Conservation (phyloP, 1,140 invertebrate species). For the Ceratosolen fusciceps region DNA sequence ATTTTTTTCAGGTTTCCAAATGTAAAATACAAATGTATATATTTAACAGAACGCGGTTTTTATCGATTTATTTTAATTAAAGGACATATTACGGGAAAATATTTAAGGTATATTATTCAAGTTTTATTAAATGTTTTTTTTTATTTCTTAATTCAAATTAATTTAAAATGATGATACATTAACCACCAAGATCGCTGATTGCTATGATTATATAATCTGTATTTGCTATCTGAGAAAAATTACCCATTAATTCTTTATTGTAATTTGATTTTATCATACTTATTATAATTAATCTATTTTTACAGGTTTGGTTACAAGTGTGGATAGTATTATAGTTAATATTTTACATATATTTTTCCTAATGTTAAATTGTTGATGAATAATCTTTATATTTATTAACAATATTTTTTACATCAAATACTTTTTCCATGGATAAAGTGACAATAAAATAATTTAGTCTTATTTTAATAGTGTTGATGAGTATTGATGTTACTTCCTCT, state of each 20-base stretch:
- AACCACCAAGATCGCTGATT: conserved; percentile 50
- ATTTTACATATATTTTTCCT: too few species aligned
- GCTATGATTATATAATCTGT: conserved; percentile 46
- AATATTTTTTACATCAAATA: too few species aligned
- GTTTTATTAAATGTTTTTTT: neutral
- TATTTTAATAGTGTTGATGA: too few species aligned
- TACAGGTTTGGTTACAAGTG: too few species aligned
- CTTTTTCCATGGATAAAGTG: too few species aligned
- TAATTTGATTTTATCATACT: too few species aligned
- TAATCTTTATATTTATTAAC: too few species aligned
- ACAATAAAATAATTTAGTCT: too few species aligned
- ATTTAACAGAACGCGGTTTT: neutral
- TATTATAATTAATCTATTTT: too few species aligned
- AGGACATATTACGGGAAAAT: neutral
- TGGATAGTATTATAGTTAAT: too few species aligned
- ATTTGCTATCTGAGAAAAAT: conserved; percentile 48
- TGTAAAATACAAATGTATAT: neutral
- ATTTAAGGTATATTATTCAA: neutral
- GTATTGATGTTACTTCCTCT: too few species aligned
- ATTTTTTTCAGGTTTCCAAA: conserved; percentile 9
- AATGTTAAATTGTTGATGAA: too few species aligned
- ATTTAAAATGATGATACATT: conserved; percentile 34
- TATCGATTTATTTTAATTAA: neutral
- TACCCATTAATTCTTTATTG: neutral
- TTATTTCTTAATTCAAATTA: neutral